Conservation (phyloP, 2,888 invertebrate species). For the Chloroclysta siterata region DNA sequence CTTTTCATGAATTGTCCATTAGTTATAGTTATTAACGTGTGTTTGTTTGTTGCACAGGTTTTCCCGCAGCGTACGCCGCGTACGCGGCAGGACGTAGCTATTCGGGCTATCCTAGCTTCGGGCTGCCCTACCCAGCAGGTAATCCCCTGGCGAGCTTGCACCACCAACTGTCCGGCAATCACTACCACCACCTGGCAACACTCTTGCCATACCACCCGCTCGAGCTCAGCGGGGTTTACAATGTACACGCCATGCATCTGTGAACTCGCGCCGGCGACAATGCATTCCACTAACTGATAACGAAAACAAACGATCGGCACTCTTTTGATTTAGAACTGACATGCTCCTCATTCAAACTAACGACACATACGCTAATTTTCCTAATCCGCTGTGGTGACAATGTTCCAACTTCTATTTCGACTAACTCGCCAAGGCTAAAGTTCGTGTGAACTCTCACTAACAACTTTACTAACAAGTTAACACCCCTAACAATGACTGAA, state of each 20-base stretch:
- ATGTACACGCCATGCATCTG: slow-evolving; percentile 92
- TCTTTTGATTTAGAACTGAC: slow-evolving; percentile 65
- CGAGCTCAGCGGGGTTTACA: slow-evolving; percentile 87
- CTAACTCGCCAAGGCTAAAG: slow-evolving; percentile 75
- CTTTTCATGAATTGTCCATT: slow-evolving; percentile 49
- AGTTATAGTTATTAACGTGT: slow-evolving; percentile 51
- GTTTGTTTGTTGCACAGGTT: slow-evolving; percentile 88
- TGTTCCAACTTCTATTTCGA: slow-evolving; percentile 73
- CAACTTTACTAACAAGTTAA: slow-evolving; percentile 81
- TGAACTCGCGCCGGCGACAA: slow-evolving; percentile 86
- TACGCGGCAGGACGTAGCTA: slow-evolving; percentile 98
- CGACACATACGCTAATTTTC: slow-evolving; percentile 70
- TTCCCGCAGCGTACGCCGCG: slow-evolving; percentile 97
- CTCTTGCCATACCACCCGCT: slow-evolving; percentile 88
- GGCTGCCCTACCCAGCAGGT: slow-evolving; percentile 99
- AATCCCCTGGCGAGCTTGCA: slow-evolving; percentile 93
- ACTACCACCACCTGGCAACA: slow-evolving; percentile 87
- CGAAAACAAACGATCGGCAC: slow-evolving; percentile 62
- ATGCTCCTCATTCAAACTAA: slow-evolving; percentile 67
- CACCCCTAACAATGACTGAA: slow-evolving; percentile 82
- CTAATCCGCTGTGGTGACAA: slow-evolving; percentile 73
- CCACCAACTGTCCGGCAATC: slow-evolving; percentile 87
- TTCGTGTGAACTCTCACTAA: slow-evolving; percentile 79
- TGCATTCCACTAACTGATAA: slow-evolving; percentile 81
- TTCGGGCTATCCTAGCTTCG: slow-evolving; percentile 98